These are phyloP conservation scores for Antechinus flavipes DNA, from an alignment of 2,113 vertebrate species.

Conservation along the genomic window DNA sequence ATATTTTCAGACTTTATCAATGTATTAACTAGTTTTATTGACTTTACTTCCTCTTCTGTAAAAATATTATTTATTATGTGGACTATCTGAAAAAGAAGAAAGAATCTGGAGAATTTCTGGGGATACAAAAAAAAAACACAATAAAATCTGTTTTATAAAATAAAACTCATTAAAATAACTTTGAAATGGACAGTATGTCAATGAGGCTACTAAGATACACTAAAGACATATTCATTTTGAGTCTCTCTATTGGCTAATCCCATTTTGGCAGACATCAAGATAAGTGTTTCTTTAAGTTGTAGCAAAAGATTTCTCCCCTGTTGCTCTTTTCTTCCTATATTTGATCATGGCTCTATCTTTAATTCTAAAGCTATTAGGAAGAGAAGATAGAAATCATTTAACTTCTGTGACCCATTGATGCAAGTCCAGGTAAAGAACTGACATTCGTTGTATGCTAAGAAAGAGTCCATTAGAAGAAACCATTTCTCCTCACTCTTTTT, in stretches of 20 bases:
- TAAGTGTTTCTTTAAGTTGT: neutral
- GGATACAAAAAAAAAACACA: neutral
- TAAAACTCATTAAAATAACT: neutral
- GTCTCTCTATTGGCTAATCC: neutral
- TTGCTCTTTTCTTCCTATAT: no score
- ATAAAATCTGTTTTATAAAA: neutral
- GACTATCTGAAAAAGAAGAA: neutral
- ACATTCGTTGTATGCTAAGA: no score
- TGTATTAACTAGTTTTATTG: neutral
- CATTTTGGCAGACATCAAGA: neutral
- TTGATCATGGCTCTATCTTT: no score
- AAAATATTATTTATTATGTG: neutral
- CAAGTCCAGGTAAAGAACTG: no score
- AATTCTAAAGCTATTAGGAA: no score
- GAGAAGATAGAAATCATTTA: no score
- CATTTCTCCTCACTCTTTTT: no score
- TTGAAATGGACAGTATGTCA: neutral
- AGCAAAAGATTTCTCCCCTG: neutral
- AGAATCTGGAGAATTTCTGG: neutral
- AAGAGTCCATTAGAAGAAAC: no score
- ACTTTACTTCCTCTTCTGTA: neutral
- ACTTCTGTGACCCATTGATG: no score
- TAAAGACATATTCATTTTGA: neutral
- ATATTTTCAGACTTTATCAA: neutral
- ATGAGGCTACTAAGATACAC: neutral